These are phyloP conservation scores for Smutsia temminckii DNA, from an alignment of 2,797 vertebrate genomes.

Conservation along the genomic window DNA sequence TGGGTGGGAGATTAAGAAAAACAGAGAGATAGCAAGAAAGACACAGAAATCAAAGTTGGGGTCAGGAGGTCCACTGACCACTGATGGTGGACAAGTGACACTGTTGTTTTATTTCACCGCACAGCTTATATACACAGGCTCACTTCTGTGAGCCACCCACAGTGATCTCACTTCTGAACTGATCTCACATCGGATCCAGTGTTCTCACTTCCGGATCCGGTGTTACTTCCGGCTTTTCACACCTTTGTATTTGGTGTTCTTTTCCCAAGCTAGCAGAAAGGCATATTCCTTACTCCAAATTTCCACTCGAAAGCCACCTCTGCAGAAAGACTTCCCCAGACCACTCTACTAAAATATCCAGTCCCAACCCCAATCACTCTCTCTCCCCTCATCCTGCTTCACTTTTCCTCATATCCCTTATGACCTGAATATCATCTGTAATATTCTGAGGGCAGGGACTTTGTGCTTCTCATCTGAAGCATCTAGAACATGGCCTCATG, in stretches of 20 bases:
- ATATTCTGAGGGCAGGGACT: background rate
- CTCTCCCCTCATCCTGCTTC: background rate
- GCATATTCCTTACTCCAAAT: background rate
- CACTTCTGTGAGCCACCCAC: too few relatives aligned
- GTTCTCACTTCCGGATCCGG: too few relatives aligned
- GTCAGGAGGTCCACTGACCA: too few relatives aligned
- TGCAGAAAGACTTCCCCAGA: background rate
- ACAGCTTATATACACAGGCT: too few relatives aligned
- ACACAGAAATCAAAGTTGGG: too few relatives aligned
- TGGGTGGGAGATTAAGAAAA: too few relatives aligned
- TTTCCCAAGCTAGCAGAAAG: background rate
- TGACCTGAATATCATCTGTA: background rate
- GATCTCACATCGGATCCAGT: too few relatives aligned
- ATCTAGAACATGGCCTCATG: background rate
- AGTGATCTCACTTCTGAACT: too few relatives aligned
- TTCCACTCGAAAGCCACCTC: background rate
- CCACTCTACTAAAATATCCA: background rate
- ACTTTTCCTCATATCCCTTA: background rate
- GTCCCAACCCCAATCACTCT: background rate
- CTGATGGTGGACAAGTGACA: too few relatives aligned
- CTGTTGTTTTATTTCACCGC: too few relatives aligned
- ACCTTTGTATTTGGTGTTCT: background rate
- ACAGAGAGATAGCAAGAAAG: too few relatives aligned
- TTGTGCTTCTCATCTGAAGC: background rate
- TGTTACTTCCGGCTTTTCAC: too few relatives aligned